Base-by-base conservation (phyloP, 1,140 invertebrate species). In the Zaprionus africanus region DNA sequence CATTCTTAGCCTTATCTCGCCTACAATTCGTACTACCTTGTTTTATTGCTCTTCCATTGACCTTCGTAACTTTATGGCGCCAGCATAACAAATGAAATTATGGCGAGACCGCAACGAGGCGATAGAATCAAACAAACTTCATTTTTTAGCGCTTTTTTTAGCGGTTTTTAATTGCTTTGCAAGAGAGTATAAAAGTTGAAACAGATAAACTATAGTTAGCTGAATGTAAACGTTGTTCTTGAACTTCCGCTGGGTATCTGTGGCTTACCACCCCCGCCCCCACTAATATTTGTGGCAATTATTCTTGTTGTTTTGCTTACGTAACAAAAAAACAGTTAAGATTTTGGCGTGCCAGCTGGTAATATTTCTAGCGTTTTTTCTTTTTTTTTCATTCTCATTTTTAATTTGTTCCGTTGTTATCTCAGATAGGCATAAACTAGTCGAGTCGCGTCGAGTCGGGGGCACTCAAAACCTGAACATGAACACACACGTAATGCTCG, bases 371-470 rank as follows among this genome's bases (percentile, higher is more conserved):
- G n/a, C 17, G 17, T 28, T 56, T 56, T n/a, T 24, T 51, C 2
- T 24, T 51, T 54, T 54, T 54, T 28, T 28, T 26, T 64, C 38
- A 60, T 67, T 28, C 61, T 31, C 49, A 11, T 41, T 58, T 24
- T 58, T 65, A 51, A 49, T 56, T 46, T 57, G 57, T 57, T 34
- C 15, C 11, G 22, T 36, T 64, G 43, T 73, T 67, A 73, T 73
- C 70, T 73, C 70, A 67, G 63, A 73, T 73, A 66, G 56, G 46
- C 70, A 73, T 67, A 60, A 73, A 53, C 46, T 73, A 60, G 31
- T 54, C 12, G 17, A 24, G 22, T n/a, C 34, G 38, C 22, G 36
- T 60, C 17, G 11, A 34, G 51, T 63, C 13, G 15, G 53, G 53
- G 31, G 12, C 36, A 38, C 36, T 38, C 54, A 58, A n/a, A 7